Evolutionary conservation across 2,113 vertebrate genomes (phyloP).

Genomic region (Ahaetulla prasina): DNA sequence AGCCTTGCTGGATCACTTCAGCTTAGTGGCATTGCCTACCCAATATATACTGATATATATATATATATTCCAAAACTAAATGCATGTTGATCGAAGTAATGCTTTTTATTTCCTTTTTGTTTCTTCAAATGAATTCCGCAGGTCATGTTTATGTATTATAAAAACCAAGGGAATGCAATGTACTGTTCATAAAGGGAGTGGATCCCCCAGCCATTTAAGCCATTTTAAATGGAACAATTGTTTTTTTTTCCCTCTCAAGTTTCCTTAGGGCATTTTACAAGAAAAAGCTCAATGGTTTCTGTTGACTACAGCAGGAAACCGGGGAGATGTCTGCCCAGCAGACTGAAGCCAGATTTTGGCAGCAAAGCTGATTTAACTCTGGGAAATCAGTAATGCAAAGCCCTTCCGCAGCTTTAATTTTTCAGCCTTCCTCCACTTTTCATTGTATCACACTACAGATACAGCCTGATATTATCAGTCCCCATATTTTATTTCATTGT

Average conservation of each 20-base stretch:
- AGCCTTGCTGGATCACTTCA: conserved; percentile 32
- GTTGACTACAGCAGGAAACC: conserved; percentile 62
- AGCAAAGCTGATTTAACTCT: conserved; percentile 62
- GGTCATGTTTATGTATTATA: conserved; percentile 40
- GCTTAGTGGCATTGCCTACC: background rate
- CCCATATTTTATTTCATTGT: conserved; percentile 35
- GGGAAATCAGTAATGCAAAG: conserved; percentile 58
- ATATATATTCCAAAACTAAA: conserved; percentile 42
- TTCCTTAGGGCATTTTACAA: conserved; percentile 54
- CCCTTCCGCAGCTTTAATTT: conserved; percentile 49
- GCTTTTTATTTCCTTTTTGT: conserved; percentile 38
- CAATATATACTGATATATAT: background rate
- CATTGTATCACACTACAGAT: conserved; percentile 22
- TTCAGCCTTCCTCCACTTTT: conserved; percentile 36
- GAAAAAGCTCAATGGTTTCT: conserved; percentile 38
- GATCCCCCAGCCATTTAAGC: conserved; percentile 51
- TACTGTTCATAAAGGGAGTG: conserved; percentile 30
- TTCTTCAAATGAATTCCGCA: conserved; percentile 15
- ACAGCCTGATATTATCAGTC: conserved; percentile 3
- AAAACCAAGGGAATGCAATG: conserved; percentile 41
- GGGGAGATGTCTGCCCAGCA: conserved; percentile 41
- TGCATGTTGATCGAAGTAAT: conserved; percentile 43
- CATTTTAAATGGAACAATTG: conserved; percentile 55
- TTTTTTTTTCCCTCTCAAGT: conserved; percentile 50
- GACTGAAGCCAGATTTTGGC: conserved; percentile 62